phyloP scores from a whole-genome alignment of 2,888 invertebrate species.

The Vesta saturnalis region DNA sequence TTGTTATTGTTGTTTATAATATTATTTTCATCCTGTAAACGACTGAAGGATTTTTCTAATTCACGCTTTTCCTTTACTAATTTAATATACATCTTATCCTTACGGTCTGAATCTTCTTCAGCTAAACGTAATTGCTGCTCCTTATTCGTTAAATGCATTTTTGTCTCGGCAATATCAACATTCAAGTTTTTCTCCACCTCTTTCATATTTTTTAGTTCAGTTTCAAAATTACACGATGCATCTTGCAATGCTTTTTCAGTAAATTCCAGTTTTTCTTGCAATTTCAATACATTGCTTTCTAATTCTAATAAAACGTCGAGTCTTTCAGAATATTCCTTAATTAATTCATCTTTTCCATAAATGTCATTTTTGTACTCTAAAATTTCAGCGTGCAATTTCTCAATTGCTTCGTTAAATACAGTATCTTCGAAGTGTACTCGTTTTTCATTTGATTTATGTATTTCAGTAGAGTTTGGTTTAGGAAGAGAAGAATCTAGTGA shows the following conservation, averaged over 20 bases:
- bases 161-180: conserved; percentile 68
- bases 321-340: conserved; percentile 69
- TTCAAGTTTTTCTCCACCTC: conserved; percentile 64
- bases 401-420: conserved; percentile 61
- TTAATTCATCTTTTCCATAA: conserved; percentile 67
- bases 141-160: conserved; percentile 66
- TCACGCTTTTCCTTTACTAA: conserved; percentile 69
- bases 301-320: conserved; percentile 64
- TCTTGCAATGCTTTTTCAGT: conserved; percentile 66
- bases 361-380: conserved; percentile 67
- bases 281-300: conserved; percentile 66
- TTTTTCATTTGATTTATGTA: conserved; percentile 51
- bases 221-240: conserved; percentile 61
- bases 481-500: conserved; percentile 36
- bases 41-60: conserved; percentile 64
- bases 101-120: conserved; percentile 67
- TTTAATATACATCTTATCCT: conserved; percentile 68
- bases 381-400: conserved; percentile 68
- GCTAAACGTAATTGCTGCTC: conserved; percentile 66
- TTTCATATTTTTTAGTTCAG: conserved; percentile 66
- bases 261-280: conserved; percentile 66
- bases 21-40: conserved; percentile 64
- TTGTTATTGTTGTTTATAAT: conserved; percentile 66
- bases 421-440: conserved; percentile 67
- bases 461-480: conserved; percentile 57